Percentiles rank a stretch among this genome's conserved stretches.
Evolutionary conservation across 2,113 vertebrate species (phyloP).

Genomic region (Tragulus kanchil): DNA sequence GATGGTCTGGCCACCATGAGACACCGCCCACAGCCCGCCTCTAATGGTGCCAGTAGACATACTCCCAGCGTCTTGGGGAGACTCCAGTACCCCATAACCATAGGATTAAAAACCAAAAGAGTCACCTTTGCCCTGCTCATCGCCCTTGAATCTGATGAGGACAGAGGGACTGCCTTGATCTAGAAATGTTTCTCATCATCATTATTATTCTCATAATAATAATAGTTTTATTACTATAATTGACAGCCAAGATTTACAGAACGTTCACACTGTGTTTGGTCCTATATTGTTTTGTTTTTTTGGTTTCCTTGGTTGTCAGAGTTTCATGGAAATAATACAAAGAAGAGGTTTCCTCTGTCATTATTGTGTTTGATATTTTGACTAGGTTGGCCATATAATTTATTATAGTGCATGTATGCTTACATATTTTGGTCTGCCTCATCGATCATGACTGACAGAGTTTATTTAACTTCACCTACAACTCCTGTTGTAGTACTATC

Average conservation of each 20-base stretch:
- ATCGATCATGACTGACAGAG: constrained; percentile 25
- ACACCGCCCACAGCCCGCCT: neutral
- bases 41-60: neutral
- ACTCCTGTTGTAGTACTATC: neutral
- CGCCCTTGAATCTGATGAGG: neutral
- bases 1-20: neutral
- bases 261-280: too few relatives aligned
- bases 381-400: neutral
- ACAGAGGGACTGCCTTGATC: neutral
- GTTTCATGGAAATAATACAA: neutral
- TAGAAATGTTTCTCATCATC: neutral
- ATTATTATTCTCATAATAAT: neutral
- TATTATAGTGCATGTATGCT: neutral
- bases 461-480: constrained; percentile 54
- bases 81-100: neutral
- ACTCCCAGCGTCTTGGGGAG: neutral
- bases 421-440: neutral
- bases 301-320: neutral
- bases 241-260: neutral
- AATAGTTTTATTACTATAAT: neutral
- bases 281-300: neutral
- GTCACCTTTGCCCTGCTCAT: neutral
- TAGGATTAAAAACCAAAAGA: neutral
- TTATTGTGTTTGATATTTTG: neutral
- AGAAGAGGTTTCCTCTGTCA: neutral